Conservation (phyloP, 2,888 invertebrate genomes). For the Molorchus minor region DNA sequence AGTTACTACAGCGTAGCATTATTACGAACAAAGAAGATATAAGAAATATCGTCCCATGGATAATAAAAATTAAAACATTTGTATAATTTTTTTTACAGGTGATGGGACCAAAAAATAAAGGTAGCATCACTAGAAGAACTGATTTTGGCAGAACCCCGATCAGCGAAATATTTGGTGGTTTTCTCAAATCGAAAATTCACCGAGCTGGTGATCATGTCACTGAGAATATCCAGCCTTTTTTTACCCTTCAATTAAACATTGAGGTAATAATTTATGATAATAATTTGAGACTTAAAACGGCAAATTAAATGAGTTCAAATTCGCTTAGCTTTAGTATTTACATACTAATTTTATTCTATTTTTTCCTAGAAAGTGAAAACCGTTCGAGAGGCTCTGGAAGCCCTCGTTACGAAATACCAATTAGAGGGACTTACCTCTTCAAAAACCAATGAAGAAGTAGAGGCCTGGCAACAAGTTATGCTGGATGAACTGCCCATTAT, state of each 20-base stretch:
- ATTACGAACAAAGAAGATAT: too few species aligned
- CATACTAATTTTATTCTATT: slow-evolving; percentile 24
- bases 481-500: slow-evolving; percentile 90
- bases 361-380: slow-evolving; percentile 80
- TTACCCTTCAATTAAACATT: slow-evolving; percentile 93
- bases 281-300: not conserved
- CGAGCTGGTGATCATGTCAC: slow-evolving; percentile 80
- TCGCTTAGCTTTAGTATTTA: not conserved
- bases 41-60: too few species aligned
- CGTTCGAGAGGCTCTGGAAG: slow-evolving; percentile 88
- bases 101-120: slow-evolving; percentile 88
- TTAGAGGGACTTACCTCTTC: slow-evolving; percentile 87
- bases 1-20: too few species aligned
- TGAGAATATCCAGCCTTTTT: slow-evolving; percentile 94
- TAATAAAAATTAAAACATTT: too few species aligned
- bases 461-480: slow-evolving; percentile 90
- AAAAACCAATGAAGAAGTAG: slow-evolving; percentile 82
- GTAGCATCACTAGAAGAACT: slow-evolving; percentile 86
- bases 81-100: slow-evolving; percentile 63
- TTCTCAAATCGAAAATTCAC: slow-evolving; percentile 84
- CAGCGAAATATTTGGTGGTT: slow-evolving; percentile 93
- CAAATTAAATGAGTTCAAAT: too few species aligned
- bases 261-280: slow-evolving; percentile 75
- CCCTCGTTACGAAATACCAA: slow-evolving; percentile 84
- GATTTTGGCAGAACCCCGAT: slow-evolving; percentile 86